A percentile compares a stretch with the other conserved stretches of the same genome.
These are phyloP conservation scores for Zaprionus nigranus DNA, from an alignment of 1,140 invertebrate genomes.

Conservation along the genomic window DNA sequence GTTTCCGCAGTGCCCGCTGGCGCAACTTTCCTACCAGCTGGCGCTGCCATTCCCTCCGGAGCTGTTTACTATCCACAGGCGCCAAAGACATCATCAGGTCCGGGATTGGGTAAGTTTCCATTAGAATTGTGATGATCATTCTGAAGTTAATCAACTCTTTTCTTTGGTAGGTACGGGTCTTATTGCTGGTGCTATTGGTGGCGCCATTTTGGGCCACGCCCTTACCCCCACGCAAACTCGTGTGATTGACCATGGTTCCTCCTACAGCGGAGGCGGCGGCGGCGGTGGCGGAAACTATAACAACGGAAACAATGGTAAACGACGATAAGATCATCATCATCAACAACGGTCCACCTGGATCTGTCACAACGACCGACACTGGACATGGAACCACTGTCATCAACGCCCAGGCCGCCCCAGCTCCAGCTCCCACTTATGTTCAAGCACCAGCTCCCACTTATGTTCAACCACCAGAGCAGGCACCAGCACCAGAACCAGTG, in stretches of 20 bases:
- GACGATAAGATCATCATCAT: slow-evolving; percentile 81
- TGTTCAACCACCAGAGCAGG: slow-evolving; percentile 7
- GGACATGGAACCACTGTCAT: slow-evolving; percentile 74
- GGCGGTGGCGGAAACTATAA: slow-evolving; percentile 42
- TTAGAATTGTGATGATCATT: neutral
- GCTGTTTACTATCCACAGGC: slow-evolving; percentile 76
- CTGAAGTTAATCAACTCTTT: neutral
- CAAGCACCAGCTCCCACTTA: slow-evolving; percentile 84
- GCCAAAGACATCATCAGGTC: slow-evolving; percentile 68
- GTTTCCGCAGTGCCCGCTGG: slow-evolving; percentile 38
- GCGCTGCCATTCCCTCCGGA: slow-evolving; percentile 58
- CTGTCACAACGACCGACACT: slow-evolving; percentile 68
- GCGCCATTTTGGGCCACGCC: slow-evolving; percentile 73
- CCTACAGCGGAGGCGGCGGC: slow-evolving; percentile 29
- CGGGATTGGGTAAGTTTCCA: slow-evolving; percentile 67
- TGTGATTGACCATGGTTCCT: slow-evolving; percentile 59
- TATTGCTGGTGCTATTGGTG: slow-evolving; percentile 73
- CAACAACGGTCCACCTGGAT: slow-evolving; percentile 78
- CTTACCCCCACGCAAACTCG: slow-evolving; percentile 72
- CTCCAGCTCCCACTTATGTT: slow-evolving; percentile 84
- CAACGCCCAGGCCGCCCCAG: slow-evolving; percentile 59
- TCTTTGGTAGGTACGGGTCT: slow-evolving; percentile 67
- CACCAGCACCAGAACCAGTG: slow-evolving; percentile 41
- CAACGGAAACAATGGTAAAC: slow-evolving; percentile 41
- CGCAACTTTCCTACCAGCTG: slow-evolving; percentile 39